These are phyloP conservation scores for Cryptophagus acutangulus DNA, from an alignment of 2,888 invertebrate species.

Conservation along the genomic window DNA sequence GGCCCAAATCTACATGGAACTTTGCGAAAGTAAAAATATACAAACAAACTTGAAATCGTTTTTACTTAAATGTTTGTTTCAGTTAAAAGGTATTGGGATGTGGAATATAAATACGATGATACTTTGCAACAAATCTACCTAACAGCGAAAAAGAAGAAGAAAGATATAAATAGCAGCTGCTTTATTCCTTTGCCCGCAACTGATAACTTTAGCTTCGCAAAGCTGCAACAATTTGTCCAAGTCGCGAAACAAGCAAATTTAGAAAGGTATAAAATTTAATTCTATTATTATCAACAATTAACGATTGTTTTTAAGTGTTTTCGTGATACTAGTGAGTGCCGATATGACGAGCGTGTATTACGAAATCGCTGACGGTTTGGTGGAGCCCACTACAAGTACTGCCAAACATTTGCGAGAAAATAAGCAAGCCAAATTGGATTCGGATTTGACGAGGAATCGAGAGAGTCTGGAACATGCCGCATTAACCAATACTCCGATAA, in stretches of 20 bases:
- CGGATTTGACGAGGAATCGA: slow-evolving; percentile 32
- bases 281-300: not conserved
- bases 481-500: slow-evolving; percentile 33
- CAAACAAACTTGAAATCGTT: slow-evolving; percentile 11
- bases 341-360: slow-evolving; percentile 51
- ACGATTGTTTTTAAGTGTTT: slow-evolving; percentile 29
- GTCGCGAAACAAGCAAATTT: too few species aligned
- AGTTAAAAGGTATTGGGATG: slow-evolving; percentile 50
- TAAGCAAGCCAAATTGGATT: slow-evolving; percentile 35
- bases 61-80: slow-evolving; percentile 14
- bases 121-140: slow-evolving; percentile 45
- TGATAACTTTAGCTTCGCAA: slow-evolving; percentile 42
- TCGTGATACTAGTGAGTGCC: slow-evolving; percentile 46
- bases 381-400: slow-evolving; percentile 30
- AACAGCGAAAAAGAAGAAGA: slow-evolving; percentile 44
- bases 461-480: slow-evolving; percentile 37
- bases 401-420: slow-evolving; percentile 33
- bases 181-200: slow-evolving; percentile 48
- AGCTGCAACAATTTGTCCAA: slow-evolving; percentile 41
- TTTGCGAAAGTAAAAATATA: slow-evolving; percentile 50
- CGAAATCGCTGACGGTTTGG: slow-evolving; percentile 42
- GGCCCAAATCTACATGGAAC: slow-evolving; percentile 52
- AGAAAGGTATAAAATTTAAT: too few species aligned
- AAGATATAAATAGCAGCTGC: slow-evolving; percentile 38
- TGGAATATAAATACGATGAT: slow-evolving; percentile 47